A percentile compares a stretch with the other conserved stretches of the same genome.
These are phyloP conservation scores for Ptychobarbus kaznakovi DNA, from an alignment of 2,797 vertebrate species.

Conservation along the genomic window DNA sequence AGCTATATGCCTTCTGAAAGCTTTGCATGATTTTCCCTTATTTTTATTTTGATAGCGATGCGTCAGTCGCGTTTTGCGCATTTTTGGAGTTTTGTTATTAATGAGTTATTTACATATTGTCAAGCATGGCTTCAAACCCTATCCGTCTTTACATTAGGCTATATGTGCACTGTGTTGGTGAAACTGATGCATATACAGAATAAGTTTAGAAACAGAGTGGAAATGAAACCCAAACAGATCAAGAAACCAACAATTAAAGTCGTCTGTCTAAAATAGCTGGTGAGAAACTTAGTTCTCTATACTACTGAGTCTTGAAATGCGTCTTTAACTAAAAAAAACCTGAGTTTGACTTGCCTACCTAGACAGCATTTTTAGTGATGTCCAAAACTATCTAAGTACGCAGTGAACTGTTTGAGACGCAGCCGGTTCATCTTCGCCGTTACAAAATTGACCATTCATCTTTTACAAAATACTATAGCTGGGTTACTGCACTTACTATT, in stretches of 20 bases:
- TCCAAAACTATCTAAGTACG: background rate
- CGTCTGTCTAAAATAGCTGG: background rate
- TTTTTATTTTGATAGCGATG: background rate
- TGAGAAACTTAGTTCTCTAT: background rate
- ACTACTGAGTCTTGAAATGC: background rate
- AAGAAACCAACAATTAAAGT: background rate
- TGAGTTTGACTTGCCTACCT: background rate
- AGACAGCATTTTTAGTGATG: background rate
- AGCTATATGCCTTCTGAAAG: background rate
- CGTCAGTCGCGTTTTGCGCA: background rate
- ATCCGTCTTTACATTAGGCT: background rate
- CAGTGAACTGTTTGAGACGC: background rate
- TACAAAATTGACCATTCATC: background rate
- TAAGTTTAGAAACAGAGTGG: background rate
- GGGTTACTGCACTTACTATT: background rate
- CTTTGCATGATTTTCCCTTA: background rate
- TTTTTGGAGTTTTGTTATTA: background rate
- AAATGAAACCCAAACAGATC: slow-evolving; percentile 11
- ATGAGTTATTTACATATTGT: background rate
- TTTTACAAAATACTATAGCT: background rate
- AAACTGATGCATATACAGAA: background rate
- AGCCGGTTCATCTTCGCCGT: background rate
- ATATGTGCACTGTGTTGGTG: background rate
- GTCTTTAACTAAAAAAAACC: background rate
- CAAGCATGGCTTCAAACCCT: background rate